A percentile compares a stretch with the other conserved stretches of the same genome.
Conservation (phyloP, 2,888 invertebrate species). For the Byasa hedistus region DNA sequence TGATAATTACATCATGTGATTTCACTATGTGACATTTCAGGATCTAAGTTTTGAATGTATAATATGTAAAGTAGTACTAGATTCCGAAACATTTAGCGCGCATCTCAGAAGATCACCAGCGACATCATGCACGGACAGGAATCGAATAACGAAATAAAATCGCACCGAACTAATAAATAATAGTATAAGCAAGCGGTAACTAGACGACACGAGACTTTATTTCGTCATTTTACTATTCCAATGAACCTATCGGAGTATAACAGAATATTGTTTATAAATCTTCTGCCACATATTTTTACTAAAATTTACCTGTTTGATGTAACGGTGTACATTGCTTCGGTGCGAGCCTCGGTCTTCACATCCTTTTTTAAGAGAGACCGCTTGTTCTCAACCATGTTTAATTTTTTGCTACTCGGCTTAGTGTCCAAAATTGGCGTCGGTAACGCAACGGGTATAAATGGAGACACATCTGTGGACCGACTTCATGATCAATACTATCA, state of each 20-base stretch:
- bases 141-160: no score
- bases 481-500: not conserved
- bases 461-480: slow-evolving; percentile 46
- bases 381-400: slow-evolving; percentile 65
- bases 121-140: no score
- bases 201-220: no score
- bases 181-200: no score
- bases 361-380: slow-evolving; percentile 57
- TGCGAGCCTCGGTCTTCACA: slow-evolving; percentile 51
- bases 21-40: no score
- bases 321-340: slow-evolving; percentile 62
- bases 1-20: no score
- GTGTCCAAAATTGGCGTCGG: slow-evolving; percentile 51
- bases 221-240: not conserved
- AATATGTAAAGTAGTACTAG: no score
- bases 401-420: slow-evolving; percentile 44
- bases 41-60: no score
- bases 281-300: not conserved
- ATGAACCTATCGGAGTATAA: not conserved
- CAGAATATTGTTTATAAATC: not conserved
- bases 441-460: slow-evolving; percentile 45
- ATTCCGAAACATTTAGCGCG: not conserved
- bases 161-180: no score
- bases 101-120: not conserved
- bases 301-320: slow-evolving; percentile 58